Base-by-base conservation (phyloP, 2,113 vertebrate species). In the Saguinus imperator region DNA sequence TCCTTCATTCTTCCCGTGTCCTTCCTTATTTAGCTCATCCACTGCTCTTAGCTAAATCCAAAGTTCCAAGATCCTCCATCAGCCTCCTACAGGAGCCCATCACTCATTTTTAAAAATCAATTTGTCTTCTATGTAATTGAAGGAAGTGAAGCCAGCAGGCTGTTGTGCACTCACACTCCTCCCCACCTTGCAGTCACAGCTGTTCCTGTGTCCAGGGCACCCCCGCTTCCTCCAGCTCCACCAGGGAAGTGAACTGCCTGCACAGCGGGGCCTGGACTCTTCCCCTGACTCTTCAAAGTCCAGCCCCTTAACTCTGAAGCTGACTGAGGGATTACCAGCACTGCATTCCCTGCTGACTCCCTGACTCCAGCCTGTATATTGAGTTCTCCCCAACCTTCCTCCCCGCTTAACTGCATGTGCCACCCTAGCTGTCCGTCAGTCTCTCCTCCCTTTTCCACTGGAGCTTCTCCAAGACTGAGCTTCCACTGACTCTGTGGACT, bases 161-260 rank as follows among this genome's bases (percentile, higher is more conserved):
- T 8, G 1, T 7, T 32, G 2, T 1, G 6, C 18, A 3, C 1
- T 18, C 13, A 7, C 27, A 29, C 40, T 32, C 32, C 18, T 23
- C 8, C 70, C 12, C 1, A 3, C 3, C 72, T 48, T 35, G 16
- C 27, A 35, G 40, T 29, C 5, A 13, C 7, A 35, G 64, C 11
- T 23, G 17, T 3, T 4, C 8, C 66, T 1, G 0, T 4, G 37
- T 13, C 52, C 17, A 37, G 8, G 50, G 5, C 0, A 0, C 1
- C 37, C 40, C 37, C 2, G 4, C 55, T 37, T 81, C 3, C 75
- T 16, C 8, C 35, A 20, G 20, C 8, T 40, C 17, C n/a, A 29
- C 29, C 61, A 14, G 61, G 27, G 61, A 64, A 64, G 27, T 13
- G 27, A 5, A 64, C 61, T 29, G 61, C 12, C 61, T 64, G 27